Evolutionary conservation across 2,888 invertebrate species (phyloP).

Genomic region (Yponomeuta sedellus): DNA sequence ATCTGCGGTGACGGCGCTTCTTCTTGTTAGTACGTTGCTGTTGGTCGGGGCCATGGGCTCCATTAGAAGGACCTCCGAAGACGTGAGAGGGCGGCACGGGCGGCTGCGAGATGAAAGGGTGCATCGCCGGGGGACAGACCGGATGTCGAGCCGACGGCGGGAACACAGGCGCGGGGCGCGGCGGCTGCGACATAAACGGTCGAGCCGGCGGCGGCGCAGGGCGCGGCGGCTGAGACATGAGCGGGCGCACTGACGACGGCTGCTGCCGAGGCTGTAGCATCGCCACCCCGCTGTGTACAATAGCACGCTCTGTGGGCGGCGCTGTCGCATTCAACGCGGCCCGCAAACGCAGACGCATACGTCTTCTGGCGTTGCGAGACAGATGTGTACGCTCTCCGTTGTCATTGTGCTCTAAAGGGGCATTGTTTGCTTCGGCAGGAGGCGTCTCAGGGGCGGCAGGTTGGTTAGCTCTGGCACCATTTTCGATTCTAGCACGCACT

Average conservation of each 20-base stretch:
- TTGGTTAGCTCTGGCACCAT: constrained; percentile 11
- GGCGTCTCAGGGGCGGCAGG: background rate
- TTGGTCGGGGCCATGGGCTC: constrained; percentile 32
- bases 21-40: constrained; percentile 47
- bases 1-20: constrained; percentile 61
- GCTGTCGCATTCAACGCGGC: constrained; percentile 41
- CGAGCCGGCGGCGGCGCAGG: constrained; percentile 24
- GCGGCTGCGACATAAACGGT: constrained; percentile 15
- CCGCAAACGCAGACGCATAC: constrained; percentile 52
- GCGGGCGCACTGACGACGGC: background rate
- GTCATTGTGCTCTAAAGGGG: background rate
- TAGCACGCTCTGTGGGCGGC: constrained; percentile 22
- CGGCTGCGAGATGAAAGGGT: background rate
- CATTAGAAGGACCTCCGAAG: constrained; percentile 35
- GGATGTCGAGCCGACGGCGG: background rate
- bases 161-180: background rate
- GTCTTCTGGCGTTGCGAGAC: constrained; percentile 56
- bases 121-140: background rate
- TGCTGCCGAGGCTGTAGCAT: background rate
- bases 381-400: constrained; percentile 23
- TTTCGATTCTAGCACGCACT: constrained; percentile 40
- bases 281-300: background rate
- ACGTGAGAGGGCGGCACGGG: constrained; percentile 19
- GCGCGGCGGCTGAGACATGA: background rate
- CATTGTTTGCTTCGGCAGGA: background rate